Base-by-base conservation (phyloP, 2,888 invertebrate genomes). In the Noctuana brunneofusca region DNA sequence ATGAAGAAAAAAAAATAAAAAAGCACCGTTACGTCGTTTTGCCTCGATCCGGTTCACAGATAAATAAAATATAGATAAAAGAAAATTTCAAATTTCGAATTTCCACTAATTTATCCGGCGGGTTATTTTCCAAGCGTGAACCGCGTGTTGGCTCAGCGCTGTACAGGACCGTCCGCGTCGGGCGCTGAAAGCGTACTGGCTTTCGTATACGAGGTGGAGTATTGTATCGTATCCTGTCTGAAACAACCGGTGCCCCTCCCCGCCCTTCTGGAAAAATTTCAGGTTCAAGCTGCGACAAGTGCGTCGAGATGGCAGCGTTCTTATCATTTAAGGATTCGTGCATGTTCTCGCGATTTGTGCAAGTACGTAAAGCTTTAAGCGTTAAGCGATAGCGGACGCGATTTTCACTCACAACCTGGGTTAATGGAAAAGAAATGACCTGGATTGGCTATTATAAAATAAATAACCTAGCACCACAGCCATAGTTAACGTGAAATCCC, bases 61-160 rank as follows among this genome's bases (percentile, higher is more conserved):
- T n/a, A 16, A 22, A 48, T 3, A n/a, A n/a, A n/a, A 46, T 48
- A 16, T 22, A 8, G 22, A 48, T 22, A 48, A 22, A 5, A 5
- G n/a, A n/a, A 22, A 5, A 12, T 22, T 48, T 43, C 9, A 43
- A 22, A 16, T 48, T 48, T 48, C 48, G 22, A 20, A 56, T 46
- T n/a, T 20, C 1, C 48, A 48, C 57, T n/a, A 18, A 38, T 58
- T 38, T 38, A 18, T 35, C n/a, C 22, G 58, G 30, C 50, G 50
- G 58, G 41, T 58, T 58, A 50, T 58, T 58, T 58, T 41, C 18
- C 49, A 43, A 50, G 38, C 58, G 58, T 52, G 6, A 52, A 32
- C 6, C 35, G 11, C 41, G 35, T 12, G 20, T 35, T 11, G 4
- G 38, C 14, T 18, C 9, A 3, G 11, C 9, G 30, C 3, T 8